Percentiles rank a stretch among this genome's conserved stretches.
Conservation (phyloP, 2,113 vertebrate genomes). For the Ellobius talpinus region DNA sequence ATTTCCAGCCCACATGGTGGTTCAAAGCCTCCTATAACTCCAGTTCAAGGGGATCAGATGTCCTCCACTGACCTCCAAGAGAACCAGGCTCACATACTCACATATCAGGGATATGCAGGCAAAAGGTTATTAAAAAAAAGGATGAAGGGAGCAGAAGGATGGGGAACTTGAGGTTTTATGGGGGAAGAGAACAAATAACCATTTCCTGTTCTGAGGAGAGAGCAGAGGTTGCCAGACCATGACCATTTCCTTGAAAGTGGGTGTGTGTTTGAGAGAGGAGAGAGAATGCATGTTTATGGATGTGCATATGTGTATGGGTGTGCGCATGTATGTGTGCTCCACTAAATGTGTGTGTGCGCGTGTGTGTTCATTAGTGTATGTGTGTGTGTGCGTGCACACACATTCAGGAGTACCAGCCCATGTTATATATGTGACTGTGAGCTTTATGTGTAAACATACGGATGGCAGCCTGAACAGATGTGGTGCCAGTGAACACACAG, state of each 20-base stretch:
- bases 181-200: not conserved
- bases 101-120: not conserved
- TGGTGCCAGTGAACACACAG: not conserved
- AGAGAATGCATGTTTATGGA: not conserved
- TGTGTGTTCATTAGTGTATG: not conserved
- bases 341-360: not conserved
- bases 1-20: not conserved
- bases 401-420: not conserved
- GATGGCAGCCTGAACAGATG: not conserved
- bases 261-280: not conserved
- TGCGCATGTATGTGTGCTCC: not conserved
- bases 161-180: not conserved
- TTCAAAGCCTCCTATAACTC: not conserved
- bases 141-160: not conserved
- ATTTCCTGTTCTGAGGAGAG: not conserved
- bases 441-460: not conserved
- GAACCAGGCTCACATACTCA: not conserved
- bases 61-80: not conserved
- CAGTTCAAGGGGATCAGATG: not conserved
- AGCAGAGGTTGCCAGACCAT: not conserved
- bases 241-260: slow-evolving; percentile 30
- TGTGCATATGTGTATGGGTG: not conserved
- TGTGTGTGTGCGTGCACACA: not conserved
- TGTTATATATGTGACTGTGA: not conserved
- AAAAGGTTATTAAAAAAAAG: not conserved